Conservation (phyloP, 2,888 invertebrate genomes). For the Diaprepes abbreviatus region DNA sequence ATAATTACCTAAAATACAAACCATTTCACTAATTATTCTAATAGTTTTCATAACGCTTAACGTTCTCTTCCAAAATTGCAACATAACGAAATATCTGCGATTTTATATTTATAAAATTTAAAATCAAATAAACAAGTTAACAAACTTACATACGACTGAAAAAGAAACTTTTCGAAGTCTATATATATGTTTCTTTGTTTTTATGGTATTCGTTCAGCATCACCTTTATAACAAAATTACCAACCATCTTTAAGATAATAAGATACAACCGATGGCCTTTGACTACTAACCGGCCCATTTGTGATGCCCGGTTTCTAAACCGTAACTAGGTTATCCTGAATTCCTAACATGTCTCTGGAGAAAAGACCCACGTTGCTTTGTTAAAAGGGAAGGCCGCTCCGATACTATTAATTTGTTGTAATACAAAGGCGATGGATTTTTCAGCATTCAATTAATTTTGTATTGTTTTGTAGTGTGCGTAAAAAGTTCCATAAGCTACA, state of each 20-base stretch:
- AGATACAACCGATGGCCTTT: conserved; percentile 62
- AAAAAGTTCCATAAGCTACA: no score
- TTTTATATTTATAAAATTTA: no score
- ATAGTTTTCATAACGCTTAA: no score
- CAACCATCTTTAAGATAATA: conserved; percentile 63
- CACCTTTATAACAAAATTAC: conserved; percentile 55
- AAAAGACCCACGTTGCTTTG: conserved; percentile 60
- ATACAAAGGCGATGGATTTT: conserved; percentile 21
- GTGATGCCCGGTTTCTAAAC: conserved; percentile 60
- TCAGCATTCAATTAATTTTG: background rate
- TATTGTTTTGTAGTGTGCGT: no score
- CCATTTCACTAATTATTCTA: no score
- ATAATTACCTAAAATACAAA: no score
- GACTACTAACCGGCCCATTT: conserved; percentile 67
- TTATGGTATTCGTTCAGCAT: background rate
- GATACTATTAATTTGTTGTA: conserved; percentile 31
- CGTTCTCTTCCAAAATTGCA: no score
- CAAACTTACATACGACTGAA: background rate
- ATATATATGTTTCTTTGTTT: background rate
- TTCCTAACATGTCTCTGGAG: conserved; percentile 53
- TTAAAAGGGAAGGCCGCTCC: conserved; percentile 60
- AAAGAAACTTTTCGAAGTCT: background rate
- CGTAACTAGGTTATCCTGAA: conserved; percentile 56
- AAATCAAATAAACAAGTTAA: background rate
- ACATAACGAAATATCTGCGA: no score